These are phyloP conservation scores for Cebuella pygmaea DNA, from an alignment of 2,797 vertebrate species.

Conservation along the genomic window DNA sequence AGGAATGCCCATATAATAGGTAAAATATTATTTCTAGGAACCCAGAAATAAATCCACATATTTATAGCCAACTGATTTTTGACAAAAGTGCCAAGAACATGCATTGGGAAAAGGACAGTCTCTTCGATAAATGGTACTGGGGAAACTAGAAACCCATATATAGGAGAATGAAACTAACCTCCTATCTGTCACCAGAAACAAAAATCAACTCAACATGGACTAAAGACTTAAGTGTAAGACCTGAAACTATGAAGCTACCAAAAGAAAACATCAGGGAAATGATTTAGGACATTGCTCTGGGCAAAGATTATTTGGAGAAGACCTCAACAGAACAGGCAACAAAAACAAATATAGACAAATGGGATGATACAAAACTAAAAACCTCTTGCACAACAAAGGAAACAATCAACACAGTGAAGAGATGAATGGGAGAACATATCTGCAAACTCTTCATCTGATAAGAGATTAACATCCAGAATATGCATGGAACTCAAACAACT, in stretches of 20 bases:
- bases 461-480: neutral
- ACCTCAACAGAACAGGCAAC: neutral
- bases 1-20: neutral
- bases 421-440: neutral
- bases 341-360: neutral
- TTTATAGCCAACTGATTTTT: neutral
- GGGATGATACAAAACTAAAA: neutral
- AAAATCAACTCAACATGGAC: neutral
- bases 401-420: neutral
- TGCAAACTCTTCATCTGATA: neutral
- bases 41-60: neutral
- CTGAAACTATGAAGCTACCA: neutral
- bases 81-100: neutral
- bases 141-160: neutral
- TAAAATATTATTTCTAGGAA: neutral
- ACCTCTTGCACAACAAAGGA: neutral
- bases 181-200: neutral
- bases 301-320: neutral
- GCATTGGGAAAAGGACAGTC: neutral
- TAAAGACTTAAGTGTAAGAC: neutral
- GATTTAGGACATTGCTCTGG: neutral
- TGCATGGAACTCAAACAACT: neutral
- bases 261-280: neutral
- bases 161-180: neutral
- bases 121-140: neutral